Base-by-base conservation (phyloP, 2,888 invertebrate genomes). In the Tenthredo notha region DNA sequence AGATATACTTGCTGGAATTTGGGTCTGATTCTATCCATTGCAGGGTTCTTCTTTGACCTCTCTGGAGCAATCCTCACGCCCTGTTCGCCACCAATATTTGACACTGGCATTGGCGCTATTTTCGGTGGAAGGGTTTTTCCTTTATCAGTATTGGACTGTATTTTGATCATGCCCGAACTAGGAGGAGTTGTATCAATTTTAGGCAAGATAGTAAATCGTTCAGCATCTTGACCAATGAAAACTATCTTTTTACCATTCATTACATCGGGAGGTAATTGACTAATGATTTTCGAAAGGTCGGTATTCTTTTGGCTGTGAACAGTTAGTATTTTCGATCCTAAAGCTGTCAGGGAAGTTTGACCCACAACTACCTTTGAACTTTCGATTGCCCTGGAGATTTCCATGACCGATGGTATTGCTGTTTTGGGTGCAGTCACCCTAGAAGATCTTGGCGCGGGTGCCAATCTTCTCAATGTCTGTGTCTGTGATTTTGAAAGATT, bases 201-300 rank as follows among this genome's bases (percentile, higher is more conserved):
- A 67, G 33, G 43, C 0, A 29, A 40, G 29, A 72, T 12, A 33
- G 86, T 37, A 3, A 86, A 84, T 18, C 54, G 82, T 33, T 89
- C 86, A 0, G 89, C 58, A 74, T 90, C 87, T 25, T 90, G 89
- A 9, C 87, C 89, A 4, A 92, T 86, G 58, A 92, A 88, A 33
- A 92, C 85, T 10, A 92, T 88, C 84, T 90, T 90, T 43, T 91
- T 90, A 15, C 88, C 89, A 21, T 86, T 88, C 9, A 88, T 86
- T 0, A 90, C 86, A 12, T 90, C 88, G 33, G 89, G 87, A 3
- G 92, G 88, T 65, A 92, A n/a, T 72, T 91, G 89, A 72, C 87
- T 88, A 37, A 92, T 90, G 67, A 92, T 88, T 6, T 90, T 86
- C 18, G 87, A 88, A 54, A 92, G 85, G 85, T 89, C 88, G 6